Percentiles rank a stretch among this genome's conserved stretches.
These are phyloP conservation scores for Maccullochella peelii DNA, from an alignment of 2,113 vertebrate species.

Conservation along the genomic window DNA sequence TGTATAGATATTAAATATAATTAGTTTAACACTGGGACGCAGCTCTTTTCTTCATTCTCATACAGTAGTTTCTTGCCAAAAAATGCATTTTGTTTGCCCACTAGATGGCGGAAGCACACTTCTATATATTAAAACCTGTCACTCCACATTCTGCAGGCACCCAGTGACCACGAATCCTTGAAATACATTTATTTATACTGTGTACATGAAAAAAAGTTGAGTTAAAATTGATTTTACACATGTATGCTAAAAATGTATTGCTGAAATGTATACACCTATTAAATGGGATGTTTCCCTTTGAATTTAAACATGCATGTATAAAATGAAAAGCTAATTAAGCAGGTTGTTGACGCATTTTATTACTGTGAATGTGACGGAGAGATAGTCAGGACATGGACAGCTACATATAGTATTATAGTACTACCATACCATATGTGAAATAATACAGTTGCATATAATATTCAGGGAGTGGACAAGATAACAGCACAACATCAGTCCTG, in stretches of 20 bases:
- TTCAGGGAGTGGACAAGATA: background rate
- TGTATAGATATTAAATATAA: slow-evolving; percentile 1
- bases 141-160: background rate
- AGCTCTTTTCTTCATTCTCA: background rate
- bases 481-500: background rate
- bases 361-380: background rate
- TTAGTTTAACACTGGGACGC: background rate
- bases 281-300: slow-evolving; percentile 1
- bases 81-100: slow-evolving; percentile 46
- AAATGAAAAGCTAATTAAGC: slow-evolving; percentile 35
- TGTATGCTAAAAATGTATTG: slow-evolving; percentile 1
- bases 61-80: background rate
- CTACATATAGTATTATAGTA: background rate
- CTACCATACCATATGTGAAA: no score
- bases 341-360: slow-evolving; percentile 44
- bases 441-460: background rate
- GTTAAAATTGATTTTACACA: background rate
- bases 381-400: background rate
- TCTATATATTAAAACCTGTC: background rate
- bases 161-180: background rate
- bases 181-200: slow-evolving; percentile 6
- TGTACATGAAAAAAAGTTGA: slow-evolving; percentile 8
- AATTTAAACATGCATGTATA: slow-evolving; percentile 25
- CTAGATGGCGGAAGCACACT: slow-evolving; percentile 73
- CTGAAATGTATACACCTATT: slow-evolving; percentile 23